Percentiles rank a stretch among this genome's conserved stretches.
Conservation (phyloP, 2,888 invertebrate genomes). For the Hylaea fasciaria region DNA sequence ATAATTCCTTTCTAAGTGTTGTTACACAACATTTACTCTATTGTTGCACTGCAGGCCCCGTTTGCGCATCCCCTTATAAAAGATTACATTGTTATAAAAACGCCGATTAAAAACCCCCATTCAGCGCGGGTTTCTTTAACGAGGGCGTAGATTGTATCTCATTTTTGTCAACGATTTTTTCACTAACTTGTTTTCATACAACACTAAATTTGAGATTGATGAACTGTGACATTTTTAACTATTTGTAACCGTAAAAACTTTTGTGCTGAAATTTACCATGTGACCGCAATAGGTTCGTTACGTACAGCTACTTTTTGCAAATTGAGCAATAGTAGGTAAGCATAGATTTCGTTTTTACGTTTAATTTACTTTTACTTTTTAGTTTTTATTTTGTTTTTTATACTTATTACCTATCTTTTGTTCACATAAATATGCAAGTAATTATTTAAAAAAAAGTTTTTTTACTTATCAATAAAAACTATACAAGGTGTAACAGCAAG, state of each 20-base stretch:
- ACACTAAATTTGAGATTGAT: slow-evolving; percentile 20
- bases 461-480: too few relatives aligned
- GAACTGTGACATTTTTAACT: slow-evolving; percentile 14
- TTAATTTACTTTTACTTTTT: too few relatives aligned
- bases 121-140: slow-evolving; percentile 46
- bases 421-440: too few relatives aligned
- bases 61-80: slow-evolving; percentile 64
- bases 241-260: slow-evolving; percentile 2
- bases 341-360: too few relatives aligned
- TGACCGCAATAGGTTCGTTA: too few relatives aligned
- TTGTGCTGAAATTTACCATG: not conserved
- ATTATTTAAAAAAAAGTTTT: too few relatives aligned
- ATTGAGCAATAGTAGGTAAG: too few relatives aligned
- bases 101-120: slow-evolving; percentile 63
- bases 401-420: too few relatives aligned
- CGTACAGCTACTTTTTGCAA: too few relatives aligned
- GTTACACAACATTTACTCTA: slow-evolving; percentile 75
- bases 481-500: too few relatives aligned
- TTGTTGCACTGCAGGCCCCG: slow-evolving; percentile 64
- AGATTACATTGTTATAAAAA: slow-evolving; percentile 74
- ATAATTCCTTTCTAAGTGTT: slow-evolving; percentile 69
- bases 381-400: too few relatives aligned
- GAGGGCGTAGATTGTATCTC: slow-evolving; percentile 63
- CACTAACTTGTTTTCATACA: slow-evolving; percentile 31
- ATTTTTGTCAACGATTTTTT: slow-evolving; percentile 64